Conservation (phyloP, 2,113 vertebrate genomes). For the Aix galericulata region DNA sequence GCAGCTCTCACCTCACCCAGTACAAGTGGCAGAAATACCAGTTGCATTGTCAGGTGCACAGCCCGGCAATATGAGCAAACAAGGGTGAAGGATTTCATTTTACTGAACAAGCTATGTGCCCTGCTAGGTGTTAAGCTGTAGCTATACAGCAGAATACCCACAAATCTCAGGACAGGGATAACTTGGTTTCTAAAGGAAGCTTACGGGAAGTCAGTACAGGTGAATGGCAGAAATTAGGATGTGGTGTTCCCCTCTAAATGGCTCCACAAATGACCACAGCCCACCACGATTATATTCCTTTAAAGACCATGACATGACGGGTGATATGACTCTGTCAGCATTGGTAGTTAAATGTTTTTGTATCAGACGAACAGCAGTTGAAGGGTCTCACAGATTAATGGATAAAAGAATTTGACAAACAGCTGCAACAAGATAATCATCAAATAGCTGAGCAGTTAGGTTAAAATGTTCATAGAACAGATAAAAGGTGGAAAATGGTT, state of each 20-base stretch:
- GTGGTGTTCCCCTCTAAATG: not conserved
- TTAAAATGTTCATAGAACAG: not conserved
- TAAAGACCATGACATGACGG: not conserved
- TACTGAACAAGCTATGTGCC: not conserved
- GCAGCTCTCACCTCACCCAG: not conserved
- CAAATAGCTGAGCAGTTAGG: conserved; percentile 45
- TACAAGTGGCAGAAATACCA: not conserved
- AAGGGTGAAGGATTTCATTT: not conserved
- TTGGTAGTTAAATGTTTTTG: not conserved
- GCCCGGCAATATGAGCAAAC: not conserved
- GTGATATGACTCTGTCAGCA: not conserved
- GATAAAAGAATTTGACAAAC: conserved; percentile 18
- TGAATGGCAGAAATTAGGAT: not conserved
- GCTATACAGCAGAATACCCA: not conserved
- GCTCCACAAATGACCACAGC: not conserved
- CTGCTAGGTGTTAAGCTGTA: not conserved
- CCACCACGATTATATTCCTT: not conserved
- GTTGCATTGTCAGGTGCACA: not conserved
- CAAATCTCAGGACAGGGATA: not conserved
- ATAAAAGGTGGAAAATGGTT: conserved; percentile 27
- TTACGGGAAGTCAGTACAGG: not conserved
- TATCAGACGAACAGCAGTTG: conserved; percentile 18
- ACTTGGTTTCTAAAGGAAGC: not conserved
- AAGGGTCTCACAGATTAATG: conserved; percentile 44
- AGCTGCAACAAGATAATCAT: conserved; percentile 10